Evolutionary conservation across 2,797 vertebrate species (phyloP).

Genomic region (Helicolenus hilgendorfi): DNA sequence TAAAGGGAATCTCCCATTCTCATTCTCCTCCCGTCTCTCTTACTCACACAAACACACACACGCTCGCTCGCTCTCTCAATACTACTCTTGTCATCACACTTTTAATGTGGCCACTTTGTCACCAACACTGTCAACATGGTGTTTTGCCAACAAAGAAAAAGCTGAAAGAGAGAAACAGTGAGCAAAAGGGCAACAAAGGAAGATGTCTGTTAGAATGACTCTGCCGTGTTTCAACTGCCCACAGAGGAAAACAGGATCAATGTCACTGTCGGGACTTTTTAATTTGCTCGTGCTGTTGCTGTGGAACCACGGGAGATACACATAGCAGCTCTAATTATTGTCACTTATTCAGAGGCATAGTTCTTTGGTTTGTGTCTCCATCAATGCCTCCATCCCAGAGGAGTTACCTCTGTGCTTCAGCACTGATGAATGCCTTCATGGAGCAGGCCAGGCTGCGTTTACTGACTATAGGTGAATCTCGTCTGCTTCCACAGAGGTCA

Average conservation of each 20-base stretch:
- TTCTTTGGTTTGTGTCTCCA: slow-evolving; percentile 39
- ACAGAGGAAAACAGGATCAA: slow-evolving; percentile 74
- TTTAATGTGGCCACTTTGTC: slow-evolving; percentile 65
- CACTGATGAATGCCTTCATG: slow-evolving; percentile 40
- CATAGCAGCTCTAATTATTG: slow-evolving; percentile 74
- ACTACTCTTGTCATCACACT: slow-evolving; percentile 46
- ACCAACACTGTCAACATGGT: slow-evolving; percentile 29
- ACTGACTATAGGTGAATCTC: slow-evolving; percentile 51
- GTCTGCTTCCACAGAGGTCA: slow-evolving; percentile 70
- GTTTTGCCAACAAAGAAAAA: slow-evolving; percentile 34
- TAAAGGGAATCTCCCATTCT: slow-evolving; percentile 66
- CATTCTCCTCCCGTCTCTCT: slow-evolving; percentile 53
- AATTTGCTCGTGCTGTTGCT: slow-evolving; percentile 73
- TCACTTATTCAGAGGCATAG: slow-evolving; percentile 67
- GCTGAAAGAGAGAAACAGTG: slow-evolving; percentile 25
- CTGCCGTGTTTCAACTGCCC: slow-evolving; percentile 48
- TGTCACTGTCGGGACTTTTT: slow-evolving; percentile 77
- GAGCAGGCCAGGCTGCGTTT: slow-evolving; percentile 9
- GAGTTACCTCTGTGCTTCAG: slow-evolving; percentile 28
- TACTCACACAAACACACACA: slow-evolving; percentile 14
- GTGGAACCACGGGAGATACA: slow-evolving; percentile 61
- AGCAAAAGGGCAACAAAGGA: slow-evolving; percentile 62
- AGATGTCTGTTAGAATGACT: slow-evolving; percentile 67
- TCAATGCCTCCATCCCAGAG: slow-evolving; percentile 47
- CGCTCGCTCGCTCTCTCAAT: slow-evolving; percentile 6